Conservation (phyloP, 92 coral and sea anemone species). For the Epizoanthus rinbou region DNA sequence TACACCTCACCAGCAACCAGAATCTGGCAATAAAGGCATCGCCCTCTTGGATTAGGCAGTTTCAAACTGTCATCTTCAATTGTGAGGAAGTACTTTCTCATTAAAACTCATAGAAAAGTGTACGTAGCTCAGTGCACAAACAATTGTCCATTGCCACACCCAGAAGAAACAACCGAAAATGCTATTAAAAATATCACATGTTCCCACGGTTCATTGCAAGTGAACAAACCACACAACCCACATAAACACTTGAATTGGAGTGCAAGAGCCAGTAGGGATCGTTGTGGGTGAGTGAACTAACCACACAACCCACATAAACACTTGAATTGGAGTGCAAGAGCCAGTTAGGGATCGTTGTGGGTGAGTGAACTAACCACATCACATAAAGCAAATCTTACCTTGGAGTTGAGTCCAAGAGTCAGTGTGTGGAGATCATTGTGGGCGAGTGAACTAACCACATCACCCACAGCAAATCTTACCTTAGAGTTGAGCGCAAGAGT, state of each 20-base stretch:
- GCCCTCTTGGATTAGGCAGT: too few relatives aligned
- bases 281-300: neutral
- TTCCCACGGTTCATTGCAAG: conserved; percentile 69
- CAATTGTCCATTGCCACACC: neutral
- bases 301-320: neutral
- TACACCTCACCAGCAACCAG: too few relatives aligned
- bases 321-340: too few relatives aligned
- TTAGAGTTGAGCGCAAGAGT: conserved; percentile 82
- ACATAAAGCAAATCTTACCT: conserved; percentile 42
- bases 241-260: too few relatives aligned
- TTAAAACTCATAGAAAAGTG: too few relatives aligned
- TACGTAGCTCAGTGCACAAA: neutral
- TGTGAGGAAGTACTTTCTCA: too few relatives aligned
- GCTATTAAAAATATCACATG: too few relatives aligned
- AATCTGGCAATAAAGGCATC: too few relatives aligned
- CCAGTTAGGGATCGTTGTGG: too few relatives aligned
- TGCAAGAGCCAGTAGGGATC: too few relatives aligned
- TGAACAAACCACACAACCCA: too few relatives aligned
- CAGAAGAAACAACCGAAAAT: neutral
- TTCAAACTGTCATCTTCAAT: too few relatives aligned
- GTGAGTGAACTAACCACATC: neutral
- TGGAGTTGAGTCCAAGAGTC: conserved; percentile 69
- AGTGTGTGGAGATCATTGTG: conserved; percentile 82
- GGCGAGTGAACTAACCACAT: conserved; percentile 38
- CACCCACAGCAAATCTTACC: conserved; percentile 36